phyloP scores from a whole-genome alignment of 2,797 vertebrate genomes.

The Poeciliopsis presidionis region DNA sequence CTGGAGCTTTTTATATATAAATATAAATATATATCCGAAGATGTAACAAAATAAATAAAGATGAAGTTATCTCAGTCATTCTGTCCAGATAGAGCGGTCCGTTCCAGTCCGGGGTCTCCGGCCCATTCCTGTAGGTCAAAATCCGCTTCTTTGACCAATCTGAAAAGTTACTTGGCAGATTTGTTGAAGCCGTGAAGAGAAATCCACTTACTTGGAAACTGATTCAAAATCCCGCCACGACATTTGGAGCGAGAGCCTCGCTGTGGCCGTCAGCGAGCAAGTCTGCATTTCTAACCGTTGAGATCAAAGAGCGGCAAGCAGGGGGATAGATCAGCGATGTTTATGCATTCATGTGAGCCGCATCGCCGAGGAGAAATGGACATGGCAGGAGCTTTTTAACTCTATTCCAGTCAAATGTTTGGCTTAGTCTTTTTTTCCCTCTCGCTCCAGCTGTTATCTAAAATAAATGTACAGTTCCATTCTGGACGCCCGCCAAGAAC shows the following conservation, averaged over 20 bases:
- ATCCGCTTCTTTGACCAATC: not conserved
- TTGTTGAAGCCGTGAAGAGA: constrained; percentile 2
- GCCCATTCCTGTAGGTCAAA: not conserved
- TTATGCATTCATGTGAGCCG: constrained; percentile 31
- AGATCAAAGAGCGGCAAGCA: constrained; percentile 29
- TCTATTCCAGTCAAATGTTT: constrained; percentile 8
- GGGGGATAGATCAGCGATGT: constrained; percentile 21
- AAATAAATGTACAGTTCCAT: constrained; percentile 42
- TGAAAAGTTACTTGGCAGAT: not conserved
- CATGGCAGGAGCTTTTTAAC: constrained; percentile 2
- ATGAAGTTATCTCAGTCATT: not conserved
- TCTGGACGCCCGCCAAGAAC: constrained; percentile 34
- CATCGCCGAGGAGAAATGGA: constrained; percentile 35
- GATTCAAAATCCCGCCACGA: not conserved
- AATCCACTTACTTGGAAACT: constrained; percentile 13
- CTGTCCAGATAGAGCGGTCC: not conserved
- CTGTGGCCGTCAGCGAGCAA: constrained; percentile 1
- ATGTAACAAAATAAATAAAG: not conserved
- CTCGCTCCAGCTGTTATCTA: constrained; percentile 18
- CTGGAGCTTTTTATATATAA: not conserved
- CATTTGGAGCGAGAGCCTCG: not conserved
- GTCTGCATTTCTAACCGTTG: constrained; percentile 17
- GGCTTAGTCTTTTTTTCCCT: constrained; percentile 17
- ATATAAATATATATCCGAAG: not conserved
- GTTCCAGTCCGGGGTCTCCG: not conserved